Evolutionary conservation across 2,113 vertebrate species (phyloP).

Genomic region (Monopterus albus): DNA sequence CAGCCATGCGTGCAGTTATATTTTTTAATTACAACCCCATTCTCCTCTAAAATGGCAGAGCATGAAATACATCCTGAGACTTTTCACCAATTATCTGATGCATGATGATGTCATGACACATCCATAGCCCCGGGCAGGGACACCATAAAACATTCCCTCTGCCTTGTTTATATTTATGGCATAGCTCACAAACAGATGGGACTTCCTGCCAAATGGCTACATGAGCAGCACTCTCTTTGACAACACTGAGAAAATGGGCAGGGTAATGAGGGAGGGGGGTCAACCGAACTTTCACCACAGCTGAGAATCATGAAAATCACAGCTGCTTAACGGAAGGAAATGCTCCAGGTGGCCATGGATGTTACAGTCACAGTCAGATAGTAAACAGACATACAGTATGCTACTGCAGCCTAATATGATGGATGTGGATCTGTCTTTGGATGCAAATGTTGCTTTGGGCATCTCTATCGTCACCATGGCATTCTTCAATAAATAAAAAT

Average conservation of each 20-base stretch:
- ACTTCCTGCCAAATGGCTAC: constrained; percentile 66
- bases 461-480: constrained; percentile 4
- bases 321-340: constrained; percentile 24
- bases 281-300: constrained; percentile 22
- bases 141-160: constrained; percentile 65
- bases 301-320: constrained; percentile 34
- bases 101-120: constrained; percentile 78
- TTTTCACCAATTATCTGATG: constrained; percentile 67
- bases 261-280: constrained; percentile 31
- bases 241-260: constrained; percentile 53
- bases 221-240: constrained; percentile 56
- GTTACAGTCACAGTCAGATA: constrained; percentile 13
- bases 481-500: too few species aligned
- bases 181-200: constrained; percentile 74
- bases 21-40: constrained; percentile 76
- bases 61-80: constrained; percentile 71
- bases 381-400: constrained; percentile 3
- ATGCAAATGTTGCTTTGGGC: constrained; percentile 9
- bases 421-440: constrained; percentile 12
- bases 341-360: constrained; percentile 9
- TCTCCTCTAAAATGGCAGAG: constrained; percentile 57
- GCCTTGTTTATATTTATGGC: constrained; percentile 78
- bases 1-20: constrained; percentile 57
- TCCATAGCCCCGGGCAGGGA: constrained; percentile 53
- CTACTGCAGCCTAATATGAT: constrained; percentile 19